Evolutionary conservation across 2,113 vertebrate species (phyloP).

Genomic region (Callopanchax toddi): DNA sequence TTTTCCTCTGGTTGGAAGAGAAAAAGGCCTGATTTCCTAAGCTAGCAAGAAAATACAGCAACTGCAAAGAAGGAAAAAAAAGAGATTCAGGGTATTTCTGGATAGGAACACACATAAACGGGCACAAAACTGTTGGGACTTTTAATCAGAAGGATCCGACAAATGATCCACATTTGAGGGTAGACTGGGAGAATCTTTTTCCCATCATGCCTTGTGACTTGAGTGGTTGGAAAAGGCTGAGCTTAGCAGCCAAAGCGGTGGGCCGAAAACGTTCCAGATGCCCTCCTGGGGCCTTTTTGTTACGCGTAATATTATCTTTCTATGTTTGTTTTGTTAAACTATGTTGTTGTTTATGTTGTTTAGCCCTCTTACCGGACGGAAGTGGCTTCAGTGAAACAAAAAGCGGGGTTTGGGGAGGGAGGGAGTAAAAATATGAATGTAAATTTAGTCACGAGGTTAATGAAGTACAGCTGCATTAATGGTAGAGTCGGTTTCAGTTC

Average conservation of each 20-base stretch:
- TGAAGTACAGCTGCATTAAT: conserved; percentile 81
- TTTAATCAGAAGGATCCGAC: conserved; percentile 54
- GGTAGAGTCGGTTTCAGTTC: conserved; percentile 76
- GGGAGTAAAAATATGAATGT: conserved; percentile 83
- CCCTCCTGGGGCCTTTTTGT: conserved; percentile 62
- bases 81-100: conserved; percentile 73
- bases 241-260: conserved; percentile 61
- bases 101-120: conserved; percentile 57
- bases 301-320: conserved; percentile 69
- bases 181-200: conserved; percentile 48
- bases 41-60: conserved; percentile 57
- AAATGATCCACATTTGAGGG: conserved; percentile 38
- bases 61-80: conserved; percentile 47
- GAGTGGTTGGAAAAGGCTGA: conserved; percentile 60
- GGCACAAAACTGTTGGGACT: conserved; percentile 62
- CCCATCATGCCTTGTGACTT: conserved; percentile 56
- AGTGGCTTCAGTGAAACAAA: conserved; percentile 58
- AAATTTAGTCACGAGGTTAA: conserved; percentile 82
- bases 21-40: conserved; percentile 66
- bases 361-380: conserved; percentile 75
- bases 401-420: not conserved
- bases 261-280: conserved; percentile 59
- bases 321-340: conserved; percentile 69
- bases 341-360: conserved; percentile 78
- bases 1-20: conserved; percentile 66